Evolutionary conservation across 1,140 invertebrate species (phyloP), one percentile per base, ranked within the genome.

Genomic region (Orussus abietinus): DNA sequence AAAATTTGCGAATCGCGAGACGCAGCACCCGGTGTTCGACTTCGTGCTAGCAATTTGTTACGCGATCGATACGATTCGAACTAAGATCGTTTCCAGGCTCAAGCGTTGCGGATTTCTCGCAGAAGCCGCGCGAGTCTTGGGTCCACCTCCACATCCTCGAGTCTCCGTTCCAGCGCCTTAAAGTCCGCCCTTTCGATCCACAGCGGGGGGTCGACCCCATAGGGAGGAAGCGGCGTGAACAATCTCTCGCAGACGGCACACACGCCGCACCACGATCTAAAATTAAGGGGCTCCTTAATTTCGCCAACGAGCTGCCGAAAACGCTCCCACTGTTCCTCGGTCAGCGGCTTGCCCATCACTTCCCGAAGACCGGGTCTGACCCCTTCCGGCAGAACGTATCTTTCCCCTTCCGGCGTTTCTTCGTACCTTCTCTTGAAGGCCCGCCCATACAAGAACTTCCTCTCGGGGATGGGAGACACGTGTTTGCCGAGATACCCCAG

Each of bases 241-340:
- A 81, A 56, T 39, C 84, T 66, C 57, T 86, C 83, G 47, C 77
- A 80, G 4, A 80, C 63, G 0, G 81, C 82, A 52, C 81, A 84
- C 11, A 85, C 57, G 7, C 82, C 82, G 53, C 81, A 83, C 79
- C 82, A 86, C 3, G 75, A 77, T 28, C 79, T 72, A 56, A 82
- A 85, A 58, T 80, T 76, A 12, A 84, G 48, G 1, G 71, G 59
- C 31, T 77, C 73, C 2, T 62, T 57, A 13, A 66, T 58, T 1
- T 70, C 56, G 65, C 78, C 75, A 43, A 83, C 66, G 3, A 79
- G 54, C 15, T 39, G 42, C 20, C 57, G 60, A 30, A 81, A 76
- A 11, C 75, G 54, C 7, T 38, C 49, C 3, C 51, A 55, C 43
- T 84, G 74, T 5, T 77, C 65, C 1, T 60, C 34, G 0, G 55